A percentile compares a stretch with the other conserved stretches of the same genome.
Evolutionary conservation across 2,888 invertebrate genomes (phyloP).

Genomic region (Yponomeuta plumbellus): DNA sequence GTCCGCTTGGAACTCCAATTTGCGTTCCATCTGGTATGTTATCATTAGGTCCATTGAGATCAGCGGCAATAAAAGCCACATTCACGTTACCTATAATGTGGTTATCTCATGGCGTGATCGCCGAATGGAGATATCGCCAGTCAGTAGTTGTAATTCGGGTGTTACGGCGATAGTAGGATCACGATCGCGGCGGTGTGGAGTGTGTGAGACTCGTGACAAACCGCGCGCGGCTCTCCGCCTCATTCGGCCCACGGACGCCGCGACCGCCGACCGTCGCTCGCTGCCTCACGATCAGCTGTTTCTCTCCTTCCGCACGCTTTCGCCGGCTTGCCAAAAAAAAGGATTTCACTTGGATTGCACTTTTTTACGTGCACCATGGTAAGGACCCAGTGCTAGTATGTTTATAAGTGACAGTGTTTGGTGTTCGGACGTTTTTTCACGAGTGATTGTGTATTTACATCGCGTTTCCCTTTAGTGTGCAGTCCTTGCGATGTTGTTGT

Average conservation of each 20-base stretch:
- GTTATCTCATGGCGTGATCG: conserved; percentile 54
- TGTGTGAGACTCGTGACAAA: conserved; percentile 45
- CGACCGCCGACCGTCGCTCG: conserved; percentile 44
- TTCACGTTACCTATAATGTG: conserved; percentile 12
- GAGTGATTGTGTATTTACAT: conserved; percentile 33
- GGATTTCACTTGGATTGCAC: conserved; percentile 22
- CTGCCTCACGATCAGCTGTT: conserved; percentile 60
- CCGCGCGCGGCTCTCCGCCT: conserved; percentile 45
- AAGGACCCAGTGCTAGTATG: conserved; percentile 46
- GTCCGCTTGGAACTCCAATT: not conserved
- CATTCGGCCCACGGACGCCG: conserved; percentile 67
- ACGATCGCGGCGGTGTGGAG: conserved; percentile 42
- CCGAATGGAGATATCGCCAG: conserved; percentile 8
- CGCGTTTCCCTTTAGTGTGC: conserved; percentile 11
- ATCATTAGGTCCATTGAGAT: not conserved
- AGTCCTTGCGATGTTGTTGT: not conserved
- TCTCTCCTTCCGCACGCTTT: conserved; percentile 23
- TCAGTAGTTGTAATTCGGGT: conserved; percentile 39
- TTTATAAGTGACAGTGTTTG: conserved; percentile 54
- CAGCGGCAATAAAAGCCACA: not conserved
- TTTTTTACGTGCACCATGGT: conserved; percentile 48
- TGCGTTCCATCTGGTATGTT: not conserved
- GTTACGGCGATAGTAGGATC: conserved; percentile 33
- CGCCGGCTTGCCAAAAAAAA: conserved; percentile 31
- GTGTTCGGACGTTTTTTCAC: conserved; percentile 37